Evolutionary conservation across 2,888 invertebrate genomes (phyloP).

Genomic region (Leptinotarsa juncta): DNA sequence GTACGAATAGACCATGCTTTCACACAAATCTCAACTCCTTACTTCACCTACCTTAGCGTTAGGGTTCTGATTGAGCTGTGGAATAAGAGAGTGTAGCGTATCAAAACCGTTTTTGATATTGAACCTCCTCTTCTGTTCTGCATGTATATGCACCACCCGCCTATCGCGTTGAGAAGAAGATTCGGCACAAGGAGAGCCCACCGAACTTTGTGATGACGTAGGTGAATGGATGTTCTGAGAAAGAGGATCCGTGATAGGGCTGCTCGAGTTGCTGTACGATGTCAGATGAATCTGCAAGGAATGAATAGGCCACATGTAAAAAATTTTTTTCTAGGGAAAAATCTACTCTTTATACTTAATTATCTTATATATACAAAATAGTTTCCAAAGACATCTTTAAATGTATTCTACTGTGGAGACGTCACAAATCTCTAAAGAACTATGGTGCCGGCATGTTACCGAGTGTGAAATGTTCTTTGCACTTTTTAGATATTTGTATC

Average conservation of each 20-base stretch:
- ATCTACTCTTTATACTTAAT: too few species aligned
- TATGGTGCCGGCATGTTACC: too few species aligned
- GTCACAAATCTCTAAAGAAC: too few species aligned
- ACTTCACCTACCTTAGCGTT: constrained; percentile 79
- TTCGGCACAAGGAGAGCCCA: constrained; percentile 65
- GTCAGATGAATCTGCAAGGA: constrained; percentile 55
- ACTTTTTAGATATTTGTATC: too few species aligned
- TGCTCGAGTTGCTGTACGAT: constrained; percentile 62
- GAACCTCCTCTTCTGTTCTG: constrained; percentile 94
- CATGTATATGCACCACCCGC: constrained; percentile 91
- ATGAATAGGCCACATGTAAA: neutral
- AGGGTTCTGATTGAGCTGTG: constrained; percentile 89
- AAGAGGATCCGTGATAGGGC: constrained; percentile 63
- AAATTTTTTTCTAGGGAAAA: too few species aligned
- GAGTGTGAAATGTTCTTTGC: too few species aligned
- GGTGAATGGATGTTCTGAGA: constrained; percentile 70
- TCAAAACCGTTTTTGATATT: constrained; percentile 98
- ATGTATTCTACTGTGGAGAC: too few species aligned
- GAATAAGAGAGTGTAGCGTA: constrained; percentile 90
- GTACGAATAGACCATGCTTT: too few species aligned
- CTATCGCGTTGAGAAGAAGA: constrained; percentile 69
- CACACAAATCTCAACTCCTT: neutral
- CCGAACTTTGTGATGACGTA: constrained; percentile 70
- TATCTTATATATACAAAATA: too few species aligned
- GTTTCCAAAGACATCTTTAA: too few species aligned